Evolutionary conservation across 2,797 vertebrate genomes (phyloP), one percentile per base, ranked within the genome.

Genomic region (Tapera naevia): DNA sequence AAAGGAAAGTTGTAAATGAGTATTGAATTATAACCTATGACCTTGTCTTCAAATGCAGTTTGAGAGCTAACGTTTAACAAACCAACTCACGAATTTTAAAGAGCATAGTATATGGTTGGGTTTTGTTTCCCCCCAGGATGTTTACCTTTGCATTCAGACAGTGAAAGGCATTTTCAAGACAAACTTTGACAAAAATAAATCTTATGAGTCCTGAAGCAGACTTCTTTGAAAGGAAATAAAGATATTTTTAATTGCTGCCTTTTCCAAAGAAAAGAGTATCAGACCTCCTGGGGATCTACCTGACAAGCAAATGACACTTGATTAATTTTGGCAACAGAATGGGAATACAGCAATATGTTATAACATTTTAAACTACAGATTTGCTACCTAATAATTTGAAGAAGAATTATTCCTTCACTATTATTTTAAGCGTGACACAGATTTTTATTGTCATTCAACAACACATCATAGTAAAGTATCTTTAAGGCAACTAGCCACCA

Each of bases 371-470:
- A 95, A 93, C 41, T 45, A 72, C 41, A 95, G 66, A 66, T 24
- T 69, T 87, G 33, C 28, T 37, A 64, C 41, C 87, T 83, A 78
- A 28, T 74, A 92, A 78, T 41, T 92, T 57, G 21, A 23, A 81
- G 50, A 73, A 70, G 65, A 91, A 94, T 71, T 96, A 89, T 80
- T 90, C 57, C 72, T 86, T 94, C 80, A 39, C 15, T 84, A 84
- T 83, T 50, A 37, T 56, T 82, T 85, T 71, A 82, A 73, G 62
- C 22, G 24, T 30, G n/a, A 67, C 57, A 28, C 18, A 76, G 69
- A 56, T 69, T 39, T 83, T 78, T 85, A 73, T 84, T 86, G 32
- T 88, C 30, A 17, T 86, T 53, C 81, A 95, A 91, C 33, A 62
- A 62, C 8, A n/a, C 17, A 60, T 21, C 37, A 65, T 41, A 81